phyloP scores from a whole-genome alignment of 2,797 vertebrate species.

The Paguma larvata region DNA sequence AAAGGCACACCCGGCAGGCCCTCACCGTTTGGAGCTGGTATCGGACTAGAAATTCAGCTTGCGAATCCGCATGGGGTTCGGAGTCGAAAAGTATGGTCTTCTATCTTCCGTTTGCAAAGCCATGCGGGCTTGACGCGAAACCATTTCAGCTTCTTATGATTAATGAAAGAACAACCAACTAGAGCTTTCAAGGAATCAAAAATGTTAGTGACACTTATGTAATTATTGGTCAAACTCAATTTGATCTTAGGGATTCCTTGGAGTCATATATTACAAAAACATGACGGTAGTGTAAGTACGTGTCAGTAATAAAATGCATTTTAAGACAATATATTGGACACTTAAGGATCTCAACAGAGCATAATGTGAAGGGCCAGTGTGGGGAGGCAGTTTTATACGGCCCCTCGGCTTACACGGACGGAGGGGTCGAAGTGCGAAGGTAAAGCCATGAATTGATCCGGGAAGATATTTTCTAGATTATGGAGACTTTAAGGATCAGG shows the following conservation, averaged over 20 bases:
- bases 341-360: background rate
- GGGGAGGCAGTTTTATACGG: background rate
- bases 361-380: background rate
- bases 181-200: conserved; percentile 73
- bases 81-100: conserved; percentile 34
- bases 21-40: background rate
- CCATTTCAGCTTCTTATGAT: conserved; percentile 49
- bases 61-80: conserved; percentile 15
- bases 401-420: background rate
- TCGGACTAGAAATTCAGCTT: background rate
- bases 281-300: background rate
- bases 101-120: conserved; percentile 47
- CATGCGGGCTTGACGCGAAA: conserved; percentile 26
- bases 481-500: background rate
- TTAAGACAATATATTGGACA: background rate
- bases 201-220: conserved; percentile 63
- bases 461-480: background rate
- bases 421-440: background rate
- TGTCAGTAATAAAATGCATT: conserved; percentile 13
- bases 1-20: background rate
- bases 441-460: background rate
- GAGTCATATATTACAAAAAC: background rate
- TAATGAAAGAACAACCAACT: conserved; percentile 69
- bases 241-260: conserved; percentile 60
- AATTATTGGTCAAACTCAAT: conserved; percentile 53